Evolutionary conservation across 2,113 vertebrate species (phyloP), one percentile per base, ranked within the genome.

Genomic region (Cyanoliseus patagonus): DNA sequence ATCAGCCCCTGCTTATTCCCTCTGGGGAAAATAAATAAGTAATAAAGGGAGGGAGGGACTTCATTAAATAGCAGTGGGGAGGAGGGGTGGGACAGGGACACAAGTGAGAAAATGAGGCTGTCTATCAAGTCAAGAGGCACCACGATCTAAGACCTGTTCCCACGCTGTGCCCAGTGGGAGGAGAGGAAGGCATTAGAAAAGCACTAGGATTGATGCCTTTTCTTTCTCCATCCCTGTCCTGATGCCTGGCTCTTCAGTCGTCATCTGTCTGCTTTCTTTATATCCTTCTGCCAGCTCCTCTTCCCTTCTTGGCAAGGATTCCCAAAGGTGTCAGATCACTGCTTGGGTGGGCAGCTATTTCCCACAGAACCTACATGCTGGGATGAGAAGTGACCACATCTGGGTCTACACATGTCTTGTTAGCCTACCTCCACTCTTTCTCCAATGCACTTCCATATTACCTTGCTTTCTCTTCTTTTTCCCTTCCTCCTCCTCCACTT

Each of bases 21-120:
- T 62, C 31, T 33, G 88, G 94, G 96, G 46, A 85, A 95, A 95
- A 84, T 84, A 92, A 95, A 90, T 89, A 92, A 95, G 78, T 94
- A 91, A 87, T 46, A 28, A 91, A 84, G 75, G 52, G 82, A 91
- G 42, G 42, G 64, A 70, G 33, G 47, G 51, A 77, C 59, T 74
- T 94, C 24, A n/a, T 85, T 91, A 77, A 92, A 86, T 80, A 94
- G 18, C 63, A 86, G 3, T 7, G 27, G 67, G 46, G 39, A 86
- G 51, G 57, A 52, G 78, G 70, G 42, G 35, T 78, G 69, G 37
- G 79, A 67, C 51, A 76, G 75, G 62, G 70, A 44, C 62, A n/a
- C 41, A 39, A 1, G 4, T 68, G 35, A 63, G 46, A 85, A 80
- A 64, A 52, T 30, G 25, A 68, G 57, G 19, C 52, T 79, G 13